Conservation (phyloP, 2,888 invertebrate genomes). For the Gryllus longicercus region DNA sequence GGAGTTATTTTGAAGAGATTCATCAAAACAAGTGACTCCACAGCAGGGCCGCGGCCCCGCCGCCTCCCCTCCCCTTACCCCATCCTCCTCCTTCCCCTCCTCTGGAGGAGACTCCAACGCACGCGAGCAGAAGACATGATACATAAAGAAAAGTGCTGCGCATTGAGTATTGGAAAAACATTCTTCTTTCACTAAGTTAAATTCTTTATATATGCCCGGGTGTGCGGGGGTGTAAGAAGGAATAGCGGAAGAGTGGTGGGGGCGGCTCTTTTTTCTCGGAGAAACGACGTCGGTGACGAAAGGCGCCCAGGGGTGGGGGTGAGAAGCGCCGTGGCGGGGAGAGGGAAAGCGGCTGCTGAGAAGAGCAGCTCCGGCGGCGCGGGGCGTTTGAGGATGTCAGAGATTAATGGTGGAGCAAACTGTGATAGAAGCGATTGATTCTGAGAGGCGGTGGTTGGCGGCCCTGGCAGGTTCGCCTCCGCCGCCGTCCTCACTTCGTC, state of each 20-base stretch:
- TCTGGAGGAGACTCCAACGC: neutral
- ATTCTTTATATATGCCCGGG: neutral
- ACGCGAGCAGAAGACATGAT: neutral
- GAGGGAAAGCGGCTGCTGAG: no score
- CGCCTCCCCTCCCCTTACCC: no score
- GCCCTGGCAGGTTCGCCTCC: no score
- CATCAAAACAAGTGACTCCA: neutral
- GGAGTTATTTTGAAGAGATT: slow-evolving; percentile 7
- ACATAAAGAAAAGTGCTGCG: neutral
- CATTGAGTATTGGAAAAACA: neutral
- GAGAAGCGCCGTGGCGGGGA: no score
- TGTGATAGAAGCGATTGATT: slow-evolving; percentile 3
- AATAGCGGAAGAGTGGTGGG: no score
- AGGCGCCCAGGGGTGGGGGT: no score
- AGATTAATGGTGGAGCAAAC: slow-evolving; percentile 8
- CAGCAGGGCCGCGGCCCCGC: neutral
- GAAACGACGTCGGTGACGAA: no score
- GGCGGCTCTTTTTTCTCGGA: no score
- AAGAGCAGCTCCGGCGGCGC: no score
- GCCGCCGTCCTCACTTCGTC: no score
- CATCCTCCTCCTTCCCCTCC: neutral
- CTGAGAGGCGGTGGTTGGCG: neutral
- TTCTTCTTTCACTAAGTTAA: slow-evolving; percentile 5
- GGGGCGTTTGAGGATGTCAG: neutral
- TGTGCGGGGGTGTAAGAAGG: neutral